These are phyloP conservation scores for Bursaphelenchus okinawaensis DNA, from an alignment of 2,888 invertebrate genomes.

Conservation along the genomic window DNA sequence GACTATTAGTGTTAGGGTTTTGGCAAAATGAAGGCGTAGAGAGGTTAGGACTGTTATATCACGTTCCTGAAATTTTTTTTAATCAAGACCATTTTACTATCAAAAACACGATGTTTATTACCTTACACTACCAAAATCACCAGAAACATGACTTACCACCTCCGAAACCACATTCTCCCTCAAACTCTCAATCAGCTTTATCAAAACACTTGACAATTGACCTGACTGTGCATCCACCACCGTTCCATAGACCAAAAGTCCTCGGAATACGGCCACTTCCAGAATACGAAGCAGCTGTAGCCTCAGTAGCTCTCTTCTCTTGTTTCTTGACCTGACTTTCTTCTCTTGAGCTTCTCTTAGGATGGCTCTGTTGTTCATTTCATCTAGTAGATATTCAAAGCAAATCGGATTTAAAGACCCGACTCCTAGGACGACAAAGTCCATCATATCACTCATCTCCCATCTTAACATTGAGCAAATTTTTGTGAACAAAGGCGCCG, in stretches of 20 bases:
- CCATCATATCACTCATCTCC: slow-evolving; percentile 86
- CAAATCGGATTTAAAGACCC: slow-evolving; percentile 91
- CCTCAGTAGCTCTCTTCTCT: slow-evolving; percentile 83
- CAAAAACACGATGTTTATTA: neutral
- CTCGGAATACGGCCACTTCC: slow-evolving; percentile 68
- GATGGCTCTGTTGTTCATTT: slow-evolving; percentile 71
- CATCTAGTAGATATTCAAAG: slow-evolving; percentile 87
- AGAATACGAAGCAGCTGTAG: slow-evolving; percentile 84
- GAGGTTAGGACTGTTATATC: slow-evolving; percentile 77
- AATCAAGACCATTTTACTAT: neutral
- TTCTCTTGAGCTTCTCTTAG: slow-evolving; percentile 92
- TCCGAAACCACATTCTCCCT: slow-evolving; percentile 84
- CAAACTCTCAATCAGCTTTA: slow-evolving; percentile 91
- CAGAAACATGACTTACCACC: no score
- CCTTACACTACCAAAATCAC: neutral
- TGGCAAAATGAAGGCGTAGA: slow-evolving; percentile 85
- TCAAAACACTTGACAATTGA: slow-evolving; percentile 76
- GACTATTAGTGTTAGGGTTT: slow-evolving; percentile 85
- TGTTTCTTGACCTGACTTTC: slow-evolving; percentile 76
- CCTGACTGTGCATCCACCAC: slow-evolving; percentile 78
- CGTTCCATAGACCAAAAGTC: slow-evolving; percentile 63
- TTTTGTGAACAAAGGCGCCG: slow-evolving; percentile 81
- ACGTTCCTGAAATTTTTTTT: slow-evolving; percentile 76
- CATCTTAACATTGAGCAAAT: slow-evolving; percentile 73
- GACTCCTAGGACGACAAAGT: slow-evolving; percentile 84